A percentile compares a stretch with the other conserved stretches of the same genome.
phyloP scores from a whole-genome alignment of 2,888 invertebrate species.

The Chrysodeixis includens region DNA sequence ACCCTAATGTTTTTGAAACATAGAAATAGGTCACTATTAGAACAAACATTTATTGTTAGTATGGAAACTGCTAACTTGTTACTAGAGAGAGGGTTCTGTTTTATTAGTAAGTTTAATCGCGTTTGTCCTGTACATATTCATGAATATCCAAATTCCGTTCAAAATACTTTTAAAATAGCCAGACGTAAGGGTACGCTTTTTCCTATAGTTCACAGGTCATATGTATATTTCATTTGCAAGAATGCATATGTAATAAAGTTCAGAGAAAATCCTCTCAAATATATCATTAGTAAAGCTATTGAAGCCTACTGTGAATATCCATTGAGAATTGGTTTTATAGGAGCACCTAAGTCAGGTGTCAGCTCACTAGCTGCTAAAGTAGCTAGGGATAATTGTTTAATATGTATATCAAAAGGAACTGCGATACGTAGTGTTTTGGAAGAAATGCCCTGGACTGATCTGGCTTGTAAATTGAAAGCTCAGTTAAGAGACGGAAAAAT shows the following conservation, averaged over 20 bases:
- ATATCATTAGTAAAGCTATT: constrained; percentile 78
- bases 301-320: constrained; percentile 84
- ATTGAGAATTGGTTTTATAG: constrained; percentile 88
- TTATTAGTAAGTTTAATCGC: constrained; percentile 90
- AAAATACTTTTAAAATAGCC: constrained; percentile 83
- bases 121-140: constrained; percentile 91
- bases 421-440: constrained; percentile 85
- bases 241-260: constrained; percentile 85
- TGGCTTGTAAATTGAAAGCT: constrained; percentile 79
- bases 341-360: constrained; percentile 91
- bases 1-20: constrained; percentile 75
- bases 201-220: constrained; percentile 89
- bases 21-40: constrained; percentile 87
- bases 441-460: constrained; percentile 85
- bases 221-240: constrained; percentile 89
- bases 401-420: constrained; percentile 87
- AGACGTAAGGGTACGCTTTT: constrained; percentile 80
- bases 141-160: constrained; percentile 83
- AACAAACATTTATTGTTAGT: constrained; percentile 87
- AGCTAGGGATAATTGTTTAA: constrained; percentile 85
- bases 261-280: constrained; percentile 88
- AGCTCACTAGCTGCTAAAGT: constrained; percentile 88
- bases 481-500: constrained; percentile 79
- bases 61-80: constrained; percentile 89
- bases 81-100: constrained; percentile 89